Conservation (phyloP, 2,113 vertebrate genomes). For the Notechis scutatus region DNA sequence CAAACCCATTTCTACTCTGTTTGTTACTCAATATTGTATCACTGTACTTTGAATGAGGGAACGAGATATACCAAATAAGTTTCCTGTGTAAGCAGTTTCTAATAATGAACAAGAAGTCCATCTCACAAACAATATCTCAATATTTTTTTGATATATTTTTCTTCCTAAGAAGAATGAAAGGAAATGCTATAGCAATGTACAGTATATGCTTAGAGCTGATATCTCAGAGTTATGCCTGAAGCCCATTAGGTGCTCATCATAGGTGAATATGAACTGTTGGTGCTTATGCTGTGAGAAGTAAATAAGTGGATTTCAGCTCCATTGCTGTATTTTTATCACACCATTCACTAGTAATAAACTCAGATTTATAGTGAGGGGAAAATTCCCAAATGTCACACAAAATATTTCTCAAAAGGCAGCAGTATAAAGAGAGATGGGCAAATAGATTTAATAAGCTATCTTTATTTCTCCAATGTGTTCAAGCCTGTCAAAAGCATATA, state of each 20-base stretch:
- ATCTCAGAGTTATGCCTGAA: not conserved
- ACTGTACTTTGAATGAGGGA: not conserved
- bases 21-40: not conserved
- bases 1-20: not conserved
- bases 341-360: conserved; percentile 21
- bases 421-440: conserved; percentile 26
- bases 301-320: not conserved
- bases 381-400: not conserved
- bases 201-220: not conserved
- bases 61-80: not conserved
- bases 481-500: conserved; percentile 7
- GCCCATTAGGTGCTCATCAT: not conserved
- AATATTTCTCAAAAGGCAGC: conserved; percentile 24
- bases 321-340: conserved; percentile 15
- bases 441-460: conserved; percentile 12
- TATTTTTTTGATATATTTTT: not conserved
- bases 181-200: not conserved
- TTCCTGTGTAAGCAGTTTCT: not conserved
- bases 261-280: not conserved
- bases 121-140: not conserved
- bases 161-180: not conserved
- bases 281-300: conserved; percentile 5
- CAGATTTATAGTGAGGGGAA: not conserved
- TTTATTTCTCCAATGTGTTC: conserved; percentile 26
- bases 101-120: not conserved